Evolutionary conservation across 2,888 invertebrate species (phyloP), one percentile per base, ranked within the genome.

Genomic region (Lacanobia wlatinum): DNA sequence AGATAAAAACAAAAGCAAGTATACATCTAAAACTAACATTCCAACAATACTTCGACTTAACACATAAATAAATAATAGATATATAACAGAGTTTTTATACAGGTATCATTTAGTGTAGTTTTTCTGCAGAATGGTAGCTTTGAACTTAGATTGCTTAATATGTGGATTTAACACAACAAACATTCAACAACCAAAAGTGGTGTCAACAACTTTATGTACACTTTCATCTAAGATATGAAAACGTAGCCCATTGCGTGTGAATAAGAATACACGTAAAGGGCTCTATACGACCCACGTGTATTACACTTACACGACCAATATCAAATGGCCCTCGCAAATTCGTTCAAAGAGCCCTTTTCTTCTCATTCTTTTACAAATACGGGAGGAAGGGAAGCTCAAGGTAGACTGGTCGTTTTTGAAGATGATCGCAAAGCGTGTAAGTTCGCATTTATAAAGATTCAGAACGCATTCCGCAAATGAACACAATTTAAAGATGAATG

Each of bases 401-500:
- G 63, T 86, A 89, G 62, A 83, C 71, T 90, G 90, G 94, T 83
- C 77, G 38, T 65, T 73, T 85, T 77, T 78, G 78, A 80, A 82
- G 81, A 88, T 88, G 89, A 93, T 92, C 88, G 81, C 78, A 85
- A 86, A 88, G 80, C 88, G 84, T 89, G 88, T 89, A 90, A 91
- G 90, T 90, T 88, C 92, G 86, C 93, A 95, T 96, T 95, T 95
- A 93, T 96, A 96, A 92, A 94, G 96, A 95, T 96, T 94, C 91
- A 83, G 89, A 94, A 92, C 90, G 91, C 92, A 94, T 96, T 93
- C 92, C 89, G 78, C 89, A 93, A 95, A 96, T 95, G 95, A 95
- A 93, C 92, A 94, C 95, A 95, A 96, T 96, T 95, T 95, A 91
- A 92, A 94, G 93, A 95, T 90, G 92, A 92, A 95, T 95, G 93